Base-by-base conservation (phyloP, 2,888 invertebrate genomes). In the Pantelozetes paolii region DNA sequence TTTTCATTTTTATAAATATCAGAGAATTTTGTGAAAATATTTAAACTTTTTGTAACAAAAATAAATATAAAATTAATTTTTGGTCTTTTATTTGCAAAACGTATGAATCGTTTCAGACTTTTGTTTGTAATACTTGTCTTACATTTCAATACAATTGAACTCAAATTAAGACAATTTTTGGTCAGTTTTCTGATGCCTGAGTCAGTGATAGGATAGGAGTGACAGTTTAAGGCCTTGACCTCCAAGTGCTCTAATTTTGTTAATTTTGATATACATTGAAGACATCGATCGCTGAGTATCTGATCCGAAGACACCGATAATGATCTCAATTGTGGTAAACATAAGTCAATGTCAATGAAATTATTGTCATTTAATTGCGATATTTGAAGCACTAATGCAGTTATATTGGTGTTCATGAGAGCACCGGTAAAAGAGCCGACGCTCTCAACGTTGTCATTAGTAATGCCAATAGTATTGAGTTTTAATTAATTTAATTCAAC, bases 241-340 rank as follows among this genome's bases (percentile, higher is more conserved):
- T 59, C 30, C 30, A 59, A 59, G 20, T 59, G 59, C 20, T 59
- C 13, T 18, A 59, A 59, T 11, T 59, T n/a, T n/a, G 59, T 3
- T 59, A 59, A 28, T 59, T 59, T 59, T 30, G 59, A 59, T 13
- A 59, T 2, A 59, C 20, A 6, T 30, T 59, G 28, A 15, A 59
- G 59, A 59, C 59, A 59, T 28, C 15, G 28, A 20, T 59, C 59
- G 30, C 28, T 59, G 3, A 59, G 18, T 15, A 59, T 59, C 28
- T 30, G 59, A 59, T 59, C 59, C 13, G 59, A 59, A 30, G 59
- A 59, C 3, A 59, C 13, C 1, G 3, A 11, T 2, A 59, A 3
- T 28, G 59, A 59, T 15, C 13, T 59, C 6, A 59, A 15, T 59
- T 59, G 59, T 15, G 59, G 30, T 30, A 59, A 59, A 30, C 59